These are phyloP conservation scores for Metallyticus violacea DNA, from an alignment of 2,888 invertebrate species.

Conservation along the genomic window DNA sequence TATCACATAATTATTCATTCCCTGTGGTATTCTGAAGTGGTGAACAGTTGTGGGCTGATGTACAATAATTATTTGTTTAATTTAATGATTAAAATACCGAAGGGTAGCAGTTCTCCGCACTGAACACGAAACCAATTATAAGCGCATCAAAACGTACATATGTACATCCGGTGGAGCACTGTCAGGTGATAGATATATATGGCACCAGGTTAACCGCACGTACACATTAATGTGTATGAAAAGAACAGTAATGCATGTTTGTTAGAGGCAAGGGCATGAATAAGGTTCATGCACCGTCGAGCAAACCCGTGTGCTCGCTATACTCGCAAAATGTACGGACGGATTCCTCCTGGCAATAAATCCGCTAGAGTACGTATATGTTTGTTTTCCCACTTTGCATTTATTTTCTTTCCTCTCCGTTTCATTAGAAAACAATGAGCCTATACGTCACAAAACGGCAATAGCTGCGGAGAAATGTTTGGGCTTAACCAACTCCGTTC, in stretches of 20 bases:
- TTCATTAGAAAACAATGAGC: not conserved
- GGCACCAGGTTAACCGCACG: not conserved
- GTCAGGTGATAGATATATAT: not conserved
- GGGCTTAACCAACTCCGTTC: too few species aligned
- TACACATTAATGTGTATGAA: not conserved
- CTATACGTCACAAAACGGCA: not conserved
- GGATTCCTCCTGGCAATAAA: not conserved
- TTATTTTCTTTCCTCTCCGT: not conserved
- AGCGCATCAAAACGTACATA: not conserved
- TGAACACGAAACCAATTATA: not conserved
- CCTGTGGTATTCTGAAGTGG: not conserved
- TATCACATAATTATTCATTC: not conserved
- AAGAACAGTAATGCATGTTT: not conserved
- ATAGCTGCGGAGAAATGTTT: not conserved
- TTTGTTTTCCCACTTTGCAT: not conserved
- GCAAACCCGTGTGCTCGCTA: not conserved
- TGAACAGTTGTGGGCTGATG: not conserved
- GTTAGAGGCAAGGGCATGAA: too few species aligned
- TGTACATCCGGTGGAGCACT: not conserved
- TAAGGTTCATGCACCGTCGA: not conserved
- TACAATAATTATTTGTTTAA: not conserved
- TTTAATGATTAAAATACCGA: not conserved
- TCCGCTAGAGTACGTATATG: not conserved
- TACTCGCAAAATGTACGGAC: not conserved
- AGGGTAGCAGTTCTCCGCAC: not conserved